Percentiles rank a stretch among this genome's conserved stretches.
These are phyloP conservation scores for Xiphophorus birchmanni DNA, from an alignment of 2,797 vertebrate species.

Conservation along the genomic window DNA sequence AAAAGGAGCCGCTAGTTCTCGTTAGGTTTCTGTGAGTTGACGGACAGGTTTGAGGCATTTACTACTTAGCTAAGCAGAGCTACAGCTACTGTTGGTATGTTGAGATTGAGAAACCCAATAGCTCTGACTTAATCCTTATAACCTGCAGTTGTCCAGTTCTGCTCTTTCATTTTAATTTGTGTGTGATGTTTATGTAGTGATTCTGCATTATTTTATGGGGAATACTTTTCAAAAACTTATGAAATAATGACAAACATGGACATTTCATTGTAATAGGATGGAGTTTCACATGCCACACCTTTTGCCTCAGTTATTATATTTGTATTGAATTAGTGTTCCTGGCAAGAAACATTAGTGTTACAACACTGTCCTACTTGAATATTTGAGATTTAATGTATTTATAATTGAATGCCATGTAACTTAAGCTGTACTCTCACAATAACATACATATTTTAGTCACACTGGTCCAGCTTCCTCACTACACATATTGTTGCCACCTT, in stretches of 20 bases:
- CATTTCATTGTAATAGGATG: not conserved
- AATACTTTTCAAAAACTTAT: not conserved
- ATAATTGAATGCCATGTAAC: not conserved
- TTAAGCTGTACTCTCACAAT: not conserved
- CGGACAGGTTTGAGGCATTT: not conserved
- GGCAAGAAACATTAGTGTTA: not conserved
- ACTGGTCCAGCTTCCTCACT: not conserved
- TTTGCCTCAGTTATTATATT: not conserved
- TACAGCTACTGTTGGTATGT: not conserved
- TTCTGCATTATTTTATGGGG: not conserved
- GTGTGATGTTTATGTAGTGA: not conserved
- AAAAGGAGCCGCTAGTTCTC: not conserved
- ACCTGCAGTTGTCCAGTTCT: not conserved
- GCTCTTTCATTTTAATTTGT: not conserved
- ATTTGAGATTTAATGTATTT: not conserved
- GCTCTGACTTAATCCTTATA: not conserved
- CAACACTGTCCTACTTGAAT: not conserved
- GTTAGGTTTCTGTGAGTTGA: not conserved
- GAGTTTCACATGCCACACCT: not conserved
- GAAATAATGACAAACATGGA: not conserved
- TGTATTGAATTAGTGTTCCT: not conserved
- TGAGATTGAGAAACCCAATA: not conserved
- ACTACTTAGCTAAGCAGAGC: not conserved
- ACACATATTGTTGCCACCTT: not conserved
- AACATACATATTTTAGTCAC: not conserved